These are phyloP conservation scores for Pseudococcus viburni DNA, from an alignment of 2,888 invertebrate species.

Conservation along the genomic window DNA sequence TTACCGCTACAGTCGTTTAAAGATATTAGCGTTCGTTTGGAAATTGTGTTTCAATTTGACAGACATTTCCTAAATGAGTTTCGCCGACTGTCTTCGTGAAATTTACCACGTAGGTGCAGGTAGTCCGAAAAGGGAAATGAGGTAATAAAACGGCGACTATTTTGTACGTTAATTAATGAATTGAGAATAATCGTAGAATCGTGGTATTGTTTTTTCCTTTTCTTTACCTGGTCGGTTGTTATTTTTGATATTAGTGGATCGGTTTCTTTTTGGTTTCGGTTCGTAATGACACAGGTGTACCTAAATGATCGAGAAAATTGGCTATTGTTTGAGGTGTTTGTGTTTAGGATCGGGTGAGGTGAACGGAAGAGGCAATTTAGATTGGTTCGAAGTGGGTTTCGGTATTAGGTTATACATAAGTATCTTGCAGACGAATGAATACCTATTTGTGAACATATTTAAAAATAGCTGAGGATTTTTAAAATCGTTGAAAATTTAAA, in stretches of 20 bases:
- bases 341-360: no score
- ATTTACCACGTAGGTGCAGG: constrained; percentile 17
- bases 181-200: background rate
- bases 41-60: constrained; percentile 48
- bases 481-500: no score
- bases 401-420: no score
- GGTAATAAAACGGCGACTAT: constrained; percentile 51
- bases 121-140: constrained; percentile 57
- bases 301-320: background rate
- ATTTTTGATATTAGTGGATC: background rate
- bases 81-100: constrained; percentile 45
- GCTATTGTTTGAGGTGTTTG: background rate
- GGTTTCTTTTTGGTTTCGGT: constrained; percentile 7
- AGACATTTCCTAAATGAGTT: constrained; percentile 62
- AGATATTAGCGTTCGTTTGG: constrained; percentile 41
- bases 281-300: constrained; percentile 38
- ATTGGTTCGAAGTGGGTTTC: no score
- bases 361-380: no score
- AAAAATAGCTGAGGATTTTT: no score
- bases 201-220: constrained; percentile 29
- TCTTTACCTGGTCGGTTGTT: background rate
- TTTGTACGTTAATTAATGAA: constrained; percentile 52
- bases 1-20: constrained; percentile 46
- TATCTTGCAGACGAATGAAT: no score
- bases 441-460: no score